These are phyloP conservation scores for Tipula confusa DNA, from an alignment of 2,888 invertebrate genomes.

Conservation along the genomic window DNA sequence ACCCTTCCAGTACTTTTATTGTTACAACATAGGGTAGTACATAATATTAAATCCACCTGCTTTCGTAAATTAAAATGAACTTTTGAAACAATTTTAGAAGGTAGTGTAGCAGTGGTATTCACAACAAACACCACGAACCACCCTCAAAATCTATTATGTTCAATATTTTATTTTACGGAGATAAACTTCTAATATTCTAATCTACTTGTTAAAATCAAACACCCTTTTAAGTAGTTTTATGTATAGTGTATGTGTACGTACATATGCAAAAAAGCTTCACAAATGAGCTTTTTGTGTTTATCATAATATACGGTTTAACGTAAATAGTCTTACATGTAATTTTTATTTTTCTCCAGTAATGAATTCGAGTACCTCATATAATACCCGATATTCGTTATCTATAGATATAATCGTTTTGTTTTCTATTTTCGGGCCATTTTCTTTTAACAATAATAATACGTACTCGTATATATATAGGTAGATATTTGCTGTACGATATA, in stretches of 20 bases:
- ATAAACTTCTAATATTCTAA: not conserved
- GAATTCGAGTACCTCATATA: not conserved
- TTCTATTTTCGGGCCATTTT: not conserved
- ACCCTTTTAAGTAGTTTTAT: not conserved
- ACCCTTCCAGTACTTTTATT: not conserved
- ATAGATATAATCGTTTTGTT: not conserved
- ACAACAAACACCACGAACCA: no score
- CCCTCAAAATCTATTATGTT: no score
- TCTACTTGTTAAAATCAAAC: not conserved
- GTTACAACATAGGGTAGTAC: not conserved
- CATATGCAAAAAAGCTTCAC: not conserved
- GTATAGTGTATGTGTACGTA: not conserved
- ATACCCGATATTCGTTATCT: not conserved
- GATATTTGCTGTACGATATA: not conserved
- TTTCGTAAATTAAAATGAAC: not conserved
- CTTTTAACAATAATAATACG: not conserved
- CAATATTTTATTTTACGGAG: not conserved
- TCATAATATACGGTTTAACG: not conserved
- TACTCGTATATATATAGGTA: not conserved
- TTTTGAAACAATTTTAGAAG: not conserved
- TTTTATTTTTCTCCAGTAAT: not conserved
- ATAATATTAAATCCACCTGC: not conserved
- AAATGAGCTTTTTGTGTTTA: not conserved
- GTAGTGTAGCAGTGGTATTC: no score
- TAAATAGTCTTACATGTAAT: not conserved